phyloP scores from a whole-genome alignment of 2,888 invertebrate genomes.

The Nephrotoma guestfalica region DNA sequence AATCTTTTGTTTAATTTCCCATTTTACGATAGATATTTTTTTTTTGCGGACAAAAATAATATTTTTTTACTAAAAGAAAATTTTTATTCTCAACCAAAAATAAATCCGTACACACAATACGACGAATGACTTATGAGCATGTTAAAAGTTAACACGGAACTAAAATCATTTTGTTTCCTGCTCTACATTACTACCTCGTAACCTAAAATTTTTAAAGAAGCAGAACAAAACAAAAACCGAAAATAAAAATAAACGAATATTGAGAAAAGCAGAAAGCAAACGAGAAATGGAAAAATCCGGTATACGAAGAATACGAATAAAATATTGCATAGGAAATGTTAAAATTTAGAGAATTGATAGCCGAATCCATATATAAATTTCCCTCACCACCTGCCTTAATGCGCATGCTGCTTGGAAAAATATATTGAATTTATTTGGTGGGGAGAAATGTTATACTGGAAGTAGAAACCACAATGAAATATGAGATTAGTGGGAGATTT shows the following conservation, averaged over 20 bases:
- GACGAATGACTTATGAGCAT: neutral
- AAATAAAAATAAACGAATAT: neutral
- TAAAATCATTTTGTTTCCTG: conserved; percentile 3
- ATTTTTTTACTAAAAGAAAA: neutral
- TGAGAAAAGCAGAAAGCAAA: neutral
- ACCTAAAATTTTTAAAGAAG: neutral
- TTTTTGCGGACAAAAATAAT: neutral
- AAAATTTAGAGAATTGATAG: neutral
- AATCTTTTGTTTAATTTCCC: neutral
- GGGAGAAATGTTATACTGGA: neutral
- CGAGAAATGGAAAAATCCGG: neutral
- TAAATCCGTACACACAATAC: neutral
- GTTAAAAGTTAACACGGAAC: conserved; percentile 5
- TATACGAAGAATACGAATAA: too few relatives aligned
- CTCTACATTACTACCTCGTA: neutral
- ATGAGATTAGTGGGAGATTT: neutral
- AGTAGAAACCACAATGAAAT: neutral
- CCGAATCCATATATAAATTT: neutral
- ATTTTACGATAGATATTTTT: neutral
- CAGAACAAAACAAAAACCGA: neutral
- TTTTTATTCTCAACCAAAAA: neutral
- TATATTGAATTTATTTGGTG: neutral
- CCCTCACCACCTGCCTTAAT: neutral
- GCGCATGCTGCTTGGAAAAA: neutral
- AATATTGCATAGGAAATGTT: neutral